A percentile compares a stretch with the other conserved stretches of the same genome.
Evolutionary conservation across 1,140 invertebrate species (phyloP).

Genomic region (Schlechtendalia chinensis): DNA sequence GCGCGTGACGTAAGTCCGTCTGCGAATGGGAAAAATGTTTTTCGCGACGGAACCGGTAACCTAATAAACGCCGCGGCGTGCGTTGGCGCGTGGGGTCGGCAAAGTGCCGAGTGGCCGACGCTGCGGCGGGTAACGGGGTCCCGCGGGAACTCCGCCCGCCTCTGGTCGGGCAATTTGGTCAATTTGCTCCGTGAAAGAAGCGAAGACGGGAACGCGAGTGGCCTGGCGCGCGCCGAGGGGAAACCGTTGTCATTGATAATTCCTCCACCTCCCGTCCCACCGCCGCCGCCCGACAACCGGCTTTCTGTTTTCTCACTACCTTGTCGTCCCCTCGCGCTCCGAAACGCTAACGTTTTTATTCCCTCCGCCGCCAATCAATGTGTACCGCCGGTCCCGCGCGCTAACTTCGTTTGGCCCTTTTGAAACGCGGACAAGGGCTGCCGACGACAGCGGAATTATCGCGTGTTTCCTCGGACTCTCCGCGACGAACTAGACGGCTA

Average conservation of each 20-base stretch:
- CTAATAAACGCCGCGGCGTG: slow-evolving; percentile 42
- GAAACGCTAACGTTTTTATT: slow-evolving; percentile 45
- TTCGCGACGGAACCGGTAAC: slow-evolving; percentile 39
- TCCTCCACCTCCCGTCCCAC: slow-evolving; percentile 27
- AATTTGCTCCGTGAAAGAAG: slow-evolving; percentile 47
- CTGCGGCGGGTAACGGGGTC: not conserved
- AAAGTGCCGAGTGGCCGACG: slow-evolving; percentile 46
- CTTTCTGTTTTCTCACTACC: slow-evolving; percentile 27
- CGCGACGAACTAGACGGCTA: not conserved
- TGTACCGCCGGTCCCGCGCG: not conserved
- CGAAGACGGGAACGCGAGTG: slow-evolving; percentile 25
- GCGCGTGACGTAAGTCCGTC: not conserved
- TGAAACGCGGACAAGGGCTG: slow-evolving; percentile 31
- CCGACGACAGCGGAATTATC: slow-evolving; percentile 17
- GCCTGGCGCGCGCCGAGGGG: slow-evolving; percentile 12
- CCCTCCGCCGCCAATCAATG: slow-evolving; percentile 45
- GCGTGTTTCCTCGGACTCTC: not conserved
- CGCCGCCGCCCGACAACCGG: no score
- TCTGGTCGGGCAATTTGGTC: slow-evolving; percentile 45
- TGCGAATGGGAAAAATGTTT: slow-evolving; percentile 44
- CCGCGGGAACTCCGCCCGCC: slow-evolving; percentile 11
- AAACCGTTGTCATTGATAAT: slow-evolving; percentile 50
- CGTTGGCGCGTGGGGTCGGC: slow-evolving; percentile 20
- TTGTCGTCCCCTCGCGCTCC: slow-evolving; percentile 1
- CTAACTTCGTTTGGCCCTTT: slow-evolving; percentile 32